These are phyloP conservation scores for rat (Rattus norvegicus) DNA, from an alignment of 2,113 vertebrate genomes.

Conservation along the genomic window GRCr8 NC_086038.1:40817001-40817500, in stretches of 20 bases:
- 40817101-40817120: not conserved
- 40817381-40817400: not conserved
- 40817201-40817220: not conserved
- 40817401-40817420: not conserved
- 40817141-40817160: no score
- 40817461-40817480: not conserved
- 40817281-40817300: not conserved
- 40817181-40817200: not conserved
- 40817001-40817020: not conserved
- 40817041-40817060: not conserved
- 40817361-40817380: not conserved
- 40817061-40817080: not conserved
- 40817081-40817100: constrained; percentile 11
- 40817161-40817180: not conserved
- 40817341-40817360: rapidly evolving
- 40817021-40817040: not conserved
- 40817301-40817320: not conserved
- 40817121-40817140: not conserved
- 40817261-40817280: not conserved
- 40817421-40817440: not conserved
- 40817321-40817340: no score
- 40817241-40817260: not conserved
- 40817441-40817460: no score
- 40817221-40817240: not conserved
- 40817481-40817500: rapidly evolving